Evolutionary conservation across 35 echinoderm and acorn worm genomes (phyloP).

Genomic region (Stichopus chloronotus): DNA sequence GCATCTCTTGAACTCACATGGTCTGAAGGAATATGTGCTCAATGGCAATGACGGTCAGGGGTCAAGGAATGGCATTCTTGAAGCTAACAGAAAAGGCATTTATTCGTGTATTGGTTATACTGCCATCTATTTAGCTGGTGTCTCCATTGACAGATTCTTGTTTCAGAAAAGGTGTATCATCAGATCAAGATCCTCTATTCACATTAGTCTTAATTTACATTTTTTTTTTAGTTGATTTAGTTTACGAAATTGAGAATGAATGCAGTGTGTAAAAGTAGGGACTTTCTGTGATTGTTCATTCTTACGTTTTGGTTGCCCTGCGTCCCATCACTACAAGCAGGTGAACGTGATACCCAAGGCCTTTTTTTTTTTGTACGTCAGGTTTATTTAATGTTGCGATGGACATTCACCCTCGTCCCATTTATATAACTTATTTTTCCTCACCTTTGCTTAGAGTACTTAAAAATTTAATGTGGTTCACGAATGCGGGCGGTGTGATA

Average conservation of each 20-base stretch:
- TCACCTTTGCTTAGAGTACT: too few relatives aligned
- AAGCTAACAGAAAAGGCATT: slow-evolving; percentile 90
- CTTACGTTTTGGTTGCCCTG: neutral
- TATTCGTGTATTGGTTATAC: slow-evolving; percentile 81
- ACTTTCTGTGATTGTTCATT: neutral
- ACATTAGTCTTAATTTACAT: neutral
- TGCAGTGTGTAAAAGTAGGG: neutral
- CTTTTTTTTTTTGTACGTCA: neutral
- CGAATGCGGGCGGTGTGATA: too few relatives aligned
- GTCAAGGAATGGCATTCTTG: slow-evolving; percentile 75
- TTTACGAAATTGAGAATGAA: neutral
- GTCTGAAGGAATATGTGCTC: slow-evolving; percentile 64
- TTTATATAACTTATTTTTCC: too few relatives aligned
- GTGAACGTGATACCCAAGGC: neutral
- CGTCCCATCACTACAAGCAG: neutral
- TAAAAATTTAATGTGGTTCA: too few relatives aligned
- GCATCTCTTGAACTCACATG: slow-evolving; percentile 68
- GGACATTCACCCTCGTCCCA: too few relatives aligned
- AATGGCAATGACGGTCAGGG: slow-evolving; percentile 73
- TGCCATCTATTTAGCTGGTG: slow-evolving; percentile 84
- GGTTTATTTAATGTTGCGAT: too few relatives aligned
- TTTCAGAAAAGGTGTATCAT: slow-evolving; percentile 72
- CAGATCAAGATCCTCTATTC: neutral
- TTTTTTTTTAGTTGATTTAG: neutral
- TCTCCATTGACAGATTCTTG: slow-evolving; percentile 75